Evolutionary conservation across 1,140 invertebrate genomes (phyloP), one percentile per base, ranked within the genome.

Genomic region (Drosophila sproati): DNA sequence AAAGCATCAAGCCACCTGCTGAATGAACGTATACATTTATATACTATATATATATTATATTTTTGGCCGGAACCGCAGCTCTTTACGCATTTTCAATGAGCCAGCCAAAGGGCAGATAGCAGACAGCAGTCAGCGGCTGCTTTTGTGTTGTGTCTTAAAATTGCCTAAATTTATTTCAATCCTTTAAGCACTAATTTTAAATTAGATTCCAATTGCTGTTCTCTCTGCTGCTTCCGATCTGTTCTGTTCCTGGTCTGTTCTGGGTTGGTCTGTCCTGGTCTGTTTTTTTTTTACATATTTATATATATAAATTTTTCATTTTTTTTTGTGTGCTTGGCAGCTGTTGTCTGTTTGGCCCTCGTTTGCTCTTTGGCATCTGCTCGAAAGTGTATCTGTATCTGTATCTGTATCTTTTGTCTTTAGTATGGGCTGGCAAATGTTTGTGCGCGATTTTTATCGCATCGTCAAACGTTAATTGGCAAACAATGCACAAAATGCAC

Each of bases 131-230:
- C 47, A 70, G 55, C 64, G 48, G 45, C 69, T 51, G 59, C 35
- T 12, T 55, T 62, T 73, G 59, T 77, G 69, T 67, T 61, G 51
- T 60, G 62, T 64, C 74, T 77, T 75, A 60, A 72, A 77, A 77
- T 83, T 78, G 85, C 70, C 77, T 73, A 89, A 89, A 85, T 89
- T 88, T 88, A 89, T 88, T 88, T 85, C 85, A 88, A 90, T 85
- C 85, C 85, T 81, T 89, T 89, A 78, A 89, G 74, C 85, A 90
- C 85, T 89, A 89, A 88, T 89, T 88, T 88, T 88, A 88, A 88
- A 88, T 88, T 88, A 88, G 86, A 88, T 88, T 88, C 85, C 80
- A 88, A 88, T 88, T 88, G 77, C 67, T 63, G 52, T 10, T 28
- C 54, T 57, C 39, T 28, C 54, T 57, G 61, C 56, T 45, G 6